Base-by-base conservation (phyloP, 2,113 vertebrate genomes). In the Leucoraja erinaceus region DNA sequence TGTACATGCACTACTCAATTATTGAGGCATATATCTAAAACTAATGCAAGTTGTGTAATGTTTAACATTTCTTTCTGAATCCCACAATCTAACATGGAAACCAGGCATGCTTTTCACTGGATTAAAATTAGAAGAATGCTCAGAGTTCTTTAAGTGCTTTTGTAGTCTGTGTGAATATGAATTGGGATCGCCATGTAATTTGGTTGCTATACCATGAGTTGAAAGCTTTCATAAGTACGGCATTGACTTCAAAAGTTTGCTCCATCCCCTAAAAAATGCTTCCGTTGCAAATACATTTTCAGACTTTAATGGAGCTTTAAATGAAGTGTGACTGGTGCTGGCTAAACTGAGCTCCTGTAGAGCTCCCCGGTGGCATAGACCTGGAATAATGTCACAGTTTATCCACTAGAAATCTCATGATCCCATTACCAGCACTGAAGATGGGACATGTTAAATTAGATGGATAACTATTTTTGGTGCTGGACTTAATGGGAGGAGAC, bases 291-390 rank as follows among this genome's bases (percentile, higher is more conserved):
- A 91, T 33, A 47, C 22, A 18, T 88, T 88, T 88, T 88, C 31
- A 28, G 56, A 91, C 68, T 38, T 70, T 54, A 91, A 1, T 91
- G 63, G 11, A 54, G 22, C 88, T 72, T 72, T 72, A 25, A 72
- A 72, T 72, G 66, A 91, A 91, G 66, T 91, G 90, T 91, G 90
- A 91, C 66, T 91, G 90, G 14, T 91, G 66, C 90, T 91, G 90
- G 90, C 47, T 20, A 38, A 54, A 72, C 22, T 28, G 90, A 91
- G 66, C 33, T 33, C 22, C 72, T 72, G 31, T 12, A 14, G 5
- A 54, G 68, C 38, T 79, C 28, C 10, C 18, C 33, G 31, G 11
- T 16, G 20, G 47, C 81, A 47, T 84, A 18, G 81, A 56, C 28
- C 81, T 54, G 20, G 59, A 84, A 84, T 22, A 84, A 47, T 14